phyloP scores from a whole-genome alignment of 2,113 vertebrate species.

The Salvelinus namaycush region DNA sequence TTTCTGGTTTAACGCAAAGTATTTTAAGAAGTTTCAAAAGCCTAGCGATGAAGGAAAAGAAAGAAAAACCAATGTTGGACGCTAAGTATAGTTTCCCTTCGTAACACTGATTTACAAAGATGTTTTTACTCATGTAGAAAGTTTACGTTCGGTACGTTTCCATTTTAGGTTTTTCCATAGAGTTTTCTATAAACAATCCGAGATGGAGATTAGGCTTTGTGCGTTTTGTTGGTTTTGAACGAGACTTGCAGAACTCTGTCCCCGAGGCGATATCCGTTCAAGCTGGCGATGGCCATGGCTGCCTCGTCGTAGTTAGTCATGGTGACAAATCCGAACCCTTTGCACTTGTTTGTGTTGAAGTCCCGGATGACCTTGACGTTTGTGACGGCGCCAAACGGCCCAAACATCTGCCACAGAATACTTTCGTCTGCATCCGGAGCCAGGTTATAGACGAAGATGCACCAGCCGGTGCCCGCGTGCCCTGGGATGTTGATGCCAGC shows the following conservation, averaged over 20 bases:
- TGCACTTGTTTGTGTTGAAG: slow-evolving; percentile 99
- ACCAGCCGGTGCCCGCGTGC: slow-evolving; percentile 95
- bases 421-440: slow-evolving; percentile 97
- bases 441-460: slow-evolving; percentile 99
- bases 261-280: slow-evolving; percentile 97
- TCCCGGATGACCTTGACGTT: slow-evolving; percentile 99
- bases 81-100: slow-evolving; percentile 88
- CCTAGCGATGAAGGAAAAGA: slow-evolving; percentile 70
- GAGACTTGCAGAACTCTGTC: slow-evolving; percentile 98
- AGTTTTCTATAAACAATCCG: slow-evolving; percentile 81
- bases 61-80: slow-evolving; percentile 84
- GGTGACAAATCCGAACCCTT: slow-evolving; percentile 99
- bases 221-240: slow-evolving; percentile 99
- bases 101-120: slow-evolving; percentile 94
- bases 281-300: slow-evolving; percentile 97
- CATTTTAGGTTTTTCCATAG: slow-evolving; percentile 47
- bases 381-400: slow-evolving; percentile 96
- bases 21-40: slow-evolving; percentile 89
- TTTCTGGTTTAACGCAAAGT: slow-evolving; percentile 87
- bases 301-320: slow-evolving; percentile 99
- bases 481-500: slow-evolving; percentile 98
- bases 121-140: slow-evolving; percentile 85
- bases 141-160: slow-evolving; percentile 64
- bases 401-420: slow-evolving; percentile 99
- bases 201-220: slow-evolving; percentile 91